Percentiles rank a stretch among this genome's conserved stretches.
Conservation (phyloP, 1,140 invertebrate species). For the Zaprionus capensis region DNA sequence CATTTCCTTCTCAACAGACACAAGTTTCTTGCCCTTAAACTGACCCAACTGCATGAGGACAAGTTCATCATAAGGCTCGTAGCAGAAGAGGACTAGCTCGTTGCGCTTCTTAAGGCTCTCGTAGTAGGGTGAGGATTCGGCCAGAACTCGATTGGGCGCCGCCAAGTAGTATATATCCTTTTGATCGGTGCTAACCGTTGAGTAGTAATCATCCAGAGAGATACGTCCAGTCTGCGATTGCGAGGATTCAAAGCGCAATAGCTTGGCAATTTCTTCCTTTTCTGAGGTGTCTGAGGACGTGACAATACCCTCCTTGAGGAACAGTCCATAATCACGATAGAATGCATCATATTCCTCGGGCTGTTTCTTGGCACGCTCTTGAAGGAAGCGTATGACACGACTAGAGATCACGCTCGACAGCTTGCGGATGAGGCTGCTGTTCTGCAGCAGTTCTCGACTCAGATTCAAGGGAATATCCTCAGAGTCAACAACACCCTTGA, state of each 20-base stretch:
- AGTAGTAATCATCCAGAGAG: slow-evolving; percentile 94
- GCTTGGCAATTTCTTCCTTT: slow-evolving; percentile 96
- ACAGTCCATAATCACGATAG: slow-evolving; percentile 96
- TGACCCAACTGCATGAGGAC: slow-evolving; percentile 95
- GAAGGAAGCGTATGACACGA: slow-evolving; percentile 93
- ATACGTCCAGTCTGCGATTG: slow-evolving; percentile 89
- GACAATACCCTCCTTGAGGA: slow-evolving; percentile 98
- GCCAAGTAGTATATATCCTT: slow-evolving; percentile 97
- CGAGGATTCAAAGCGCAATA: slow-evolving; percentile 97
- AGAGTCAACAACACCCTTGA: slow-evolving; percentile 98
- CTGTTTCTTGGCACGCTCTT: slow-evolving; percentile 94
- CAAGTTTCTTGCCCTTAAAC: slow-evolving; percentile 91
- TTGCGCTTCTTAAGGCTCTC: slow-evolving; percentile 95
- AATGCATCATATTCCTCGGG: slow-evolving; percentile 93
- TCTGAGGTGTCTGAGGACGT: slow-evolving; percentile 91
- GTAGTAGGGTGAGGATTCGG: slow-evolving; percentile 97
- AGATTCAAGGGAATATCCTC: slow-evolving; percentile 99
- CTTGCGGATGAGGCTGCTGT: slow-evolving; percentile 95
- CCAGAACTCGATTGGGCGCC: slow-evolving; percentile 95
- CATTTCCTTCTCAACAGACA: slow-evolving; percentile 98
- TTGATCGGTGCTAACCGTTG: slow-evolving; percentile 90
- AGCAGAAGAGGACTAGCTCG: slow-evolving; percentile 97
- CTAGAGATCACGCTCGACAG: slow-evolving; percentile 93
- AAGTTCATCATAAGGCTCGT: slow-evolving; percentile 97
- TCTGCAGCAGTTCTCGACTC: slow-evolving; percentile 97